Evolutionary conservation across 2,113 vertebrate species (phyloP), one percentile per base, ranked within the genome.

Genomic region (Chloroceryle aenea): DNA sequence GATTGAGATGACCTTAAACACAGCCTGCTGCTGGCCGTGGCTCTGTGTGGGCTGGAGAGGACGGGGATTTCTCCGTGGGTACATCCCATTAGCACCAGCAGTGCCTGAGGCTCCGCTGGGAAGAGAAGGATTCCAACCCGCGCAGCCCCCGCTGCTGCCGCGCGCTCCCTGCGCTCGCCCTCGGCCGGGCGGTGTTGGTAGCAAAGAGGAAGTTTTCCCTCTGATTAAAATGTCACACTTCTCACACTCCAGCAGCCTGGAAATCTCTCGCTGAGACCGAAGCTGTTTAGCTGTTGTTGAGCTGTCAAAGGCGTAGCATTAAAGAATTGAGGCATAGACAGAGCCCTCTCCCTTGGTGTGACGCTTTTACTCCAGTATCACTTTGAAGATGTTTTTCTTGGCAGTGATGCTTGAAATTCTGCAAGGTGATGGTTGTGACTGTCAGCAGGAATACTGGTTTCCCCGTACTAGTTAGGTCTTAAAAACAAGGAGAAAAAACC

Each of bases 251-350:
- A 68, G 55, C 34, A 72, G 76, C 80, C 58, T 61, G 23, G 79
- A 71, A 58, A 59, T 40, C 40, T 90, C 90, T 50, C 59, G 76
- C 83, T 79, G 87, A 92, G 92, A 61, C 48, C 38, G 23, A 29
- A 90, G 83, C 75, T 92, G 61, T 92, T 87, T 43, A 84, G 79
- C 85, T 73, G 69, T 34, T 72, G 73, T 56, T 81, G 56, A 92
- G 74, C 89, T 95, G 89, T 90, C 89, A 92, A 53, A 85, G 48
- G 52, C n/a, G 6, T 25, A 64, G 36, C 66, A 30, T 71, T 56
- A 64, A 62, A 90, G 58, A 58, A 63, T 34, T 21, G 55, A 79
- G 45, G 53, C 73, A 12, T 2, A 78, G 76, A 62, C 43, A 90
- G 47, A 58, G 25, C 62, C 45, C 79, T 69, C 87, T 85, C 82